These are phyloP conservation scores for Salmo trutta DNA, from an alignment of 2,797 vertebrate genomes.

Conservation along the genomic window DNA sequence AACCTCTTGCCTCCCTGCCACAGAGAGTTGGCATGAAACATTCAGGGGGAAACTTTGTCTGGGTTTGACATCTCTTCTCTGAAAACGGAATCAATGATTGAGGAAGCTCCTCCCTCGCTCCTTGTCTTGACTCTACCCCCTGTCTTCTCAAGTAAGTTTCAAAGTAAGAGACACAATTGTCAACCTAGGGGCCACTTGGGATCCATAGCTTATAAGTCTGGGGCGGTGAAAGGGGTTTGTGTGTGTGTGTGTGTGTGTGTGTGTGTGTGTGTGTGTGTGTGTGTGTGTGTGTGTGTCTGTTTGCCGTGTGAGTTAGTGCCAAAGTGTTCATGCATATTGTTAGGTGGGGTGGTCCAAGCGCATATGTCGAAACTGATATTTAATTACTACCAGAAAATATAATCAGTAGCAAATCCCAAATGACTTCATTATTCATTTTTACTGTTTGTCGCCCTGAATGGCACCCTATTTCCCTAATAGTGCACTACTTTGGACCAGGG, in stretches of 20 bases:
- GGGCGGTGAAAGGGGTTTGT: background rate
- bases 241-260: conserved; percentile 12
- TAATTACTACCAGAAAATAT: conserved; percentile 34
- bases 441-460: background rate
- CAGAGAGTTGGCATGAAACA: conserved; percentile 63
- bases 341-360: background rate
- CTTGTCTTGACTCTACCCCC: background rate
- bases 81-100: conserved; percentile 30
- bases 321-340: background rate
- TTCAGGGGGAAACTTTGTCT: conserved; percentile 64
- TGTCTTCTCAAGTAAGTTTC: background rate
- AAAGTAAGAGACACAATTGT: background rate
- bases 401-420: conserved; percentile 33
- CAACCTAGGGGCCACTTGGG: background rate
- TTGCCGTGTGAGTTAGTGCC: background rate
- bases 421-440: conserved; percentile 38
- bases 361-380: conserved; percentile 24
- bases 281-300: conserved; percentile 5
- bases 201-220: background rate
- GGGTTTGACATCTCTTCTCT: conserved; percentile 42
- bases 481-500: background rate
- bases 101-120: conserved; percentile 28
- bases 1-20: conserved; percentile 45
- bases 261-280: conserved; percentile 14
- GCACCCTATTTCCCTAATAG: background rate